Evolutionary conservation across 2,113 vertebrate species (phyloP).

Genomic region (Plecotus auritus): DNA sequence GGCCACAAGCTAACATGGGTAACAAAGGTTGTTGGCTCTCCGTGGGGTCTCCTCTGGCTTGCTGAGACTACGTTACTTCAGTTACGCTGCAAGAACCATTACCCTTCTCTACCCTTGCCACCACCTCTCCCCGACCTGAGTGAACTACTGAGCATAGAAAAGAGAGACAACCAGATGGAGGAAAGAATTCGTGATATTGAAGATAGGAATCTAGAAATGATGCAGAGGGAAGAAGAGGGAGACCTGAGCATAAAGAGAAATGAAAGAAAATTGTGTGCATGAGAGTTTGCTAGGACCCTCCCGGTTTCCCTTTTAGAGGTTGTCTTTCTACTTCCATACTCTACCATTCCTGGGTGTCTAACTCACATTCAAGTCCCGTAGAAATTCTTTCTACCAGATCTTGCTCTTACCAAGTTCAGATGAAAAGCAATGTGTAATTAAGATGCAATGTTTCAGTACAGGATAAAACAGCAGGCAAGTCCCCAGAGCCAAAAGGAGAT

Average conservation of each 20-base stretch:
- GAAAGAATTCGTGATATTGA: too few species aligned
- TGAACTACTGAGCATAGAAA: too few species aligned
- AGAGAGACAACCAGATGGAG: too few species aligned
- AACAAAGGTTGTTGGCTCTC: not conserved
- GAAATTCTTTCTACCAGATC: not conserved
- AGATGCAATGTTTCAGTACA: not conserved
- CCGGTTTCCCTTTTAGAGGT: not conserved
- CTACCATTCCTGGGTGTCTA: not conserved
- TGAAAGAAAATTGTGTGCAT: not conserved
- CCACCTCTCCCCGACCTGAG: not conserved
- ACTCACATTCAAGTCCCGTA: not conserved
- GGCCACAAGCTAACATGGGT: not conserved
- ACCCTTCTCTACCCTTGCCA: not conserved
- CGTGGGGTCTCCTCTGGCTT: not conserved
- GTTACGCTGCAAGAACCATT: not conserved
- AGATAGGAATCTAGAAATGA: too few species aligned
- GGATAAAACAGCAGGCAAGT: not conserved
- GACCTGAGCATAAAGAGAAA: too few species aligned
- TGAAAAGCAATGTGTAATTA: not conserved
- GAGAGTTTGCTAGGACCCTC: not conserved
- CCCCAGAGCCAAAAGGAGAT: not conserved
- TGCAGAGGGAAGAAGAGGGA: too few species aligned
- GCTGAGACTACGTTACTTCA: not conserved
- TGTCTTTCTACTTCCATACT: not conserved
- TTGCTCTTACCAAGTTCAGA: not conserved